Evolutionary conservation across 1,140 invertebrate species (phyloP).

Genomic region (Popillia japonica): DNA sequence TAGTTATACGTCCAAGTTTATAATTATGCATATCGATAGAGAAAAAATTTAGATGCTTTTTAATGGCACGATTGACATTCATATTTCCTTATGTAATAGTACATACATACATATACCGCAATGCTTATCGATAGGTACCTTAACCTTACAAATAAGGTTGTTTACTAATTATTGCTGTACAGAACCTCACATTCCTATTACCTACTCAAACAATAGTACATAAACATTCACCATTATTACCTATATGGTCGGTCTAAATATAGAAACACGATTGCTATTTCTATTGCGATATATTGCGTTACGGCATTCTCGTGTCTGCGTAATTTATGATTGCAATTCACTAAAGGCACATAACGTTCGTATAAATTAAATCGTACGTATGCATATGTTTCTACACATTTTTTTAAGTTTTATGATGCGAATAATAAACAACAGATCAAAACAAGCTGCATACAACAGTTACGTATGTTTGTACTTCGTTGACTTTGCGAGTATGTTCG

Average conservation of each 20-base stretch:
- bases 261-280: conserved; percentile 22
- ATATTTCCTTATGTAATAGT: conserved; percentile 19
- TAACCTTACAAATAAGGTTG: conserved; percentile 34
- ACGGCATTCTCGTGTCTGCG: conserved; percentile 16
- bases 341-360: neutral
- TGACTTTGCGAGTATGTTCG: neutral
- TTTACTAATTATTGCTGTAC: conserved; percentile 1
- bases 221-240: neutral
- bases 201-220: conserved; percentile 30
- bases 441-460: conserved; percentile 13
- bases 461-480: neutral
- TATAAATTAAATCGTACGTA: conserved; percentile 4
- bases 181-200: conserved; percentile 25
- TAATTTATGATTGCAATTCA: conserved; percentile 23
- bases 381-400: neutral
- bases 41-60: neutral
- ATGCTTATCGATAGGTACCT: conserved; percentile 19
- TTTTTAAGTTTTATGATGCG: neutral
- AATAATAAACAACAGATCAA: conserved; percentile 21
- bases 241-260: conserved; percentile 32
- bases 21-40: conserved; percentile 2
- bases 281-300: conserved; percentile 13
- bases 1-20: neutral
- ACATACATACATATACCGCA: no score
- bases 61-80: conserved; percentile 27